These are phyloP conservation scores for Meandrina meandrites DNA, from an alignment of 92 coral and sea anemone genomes.

Conservation along the genomic window DNA sequence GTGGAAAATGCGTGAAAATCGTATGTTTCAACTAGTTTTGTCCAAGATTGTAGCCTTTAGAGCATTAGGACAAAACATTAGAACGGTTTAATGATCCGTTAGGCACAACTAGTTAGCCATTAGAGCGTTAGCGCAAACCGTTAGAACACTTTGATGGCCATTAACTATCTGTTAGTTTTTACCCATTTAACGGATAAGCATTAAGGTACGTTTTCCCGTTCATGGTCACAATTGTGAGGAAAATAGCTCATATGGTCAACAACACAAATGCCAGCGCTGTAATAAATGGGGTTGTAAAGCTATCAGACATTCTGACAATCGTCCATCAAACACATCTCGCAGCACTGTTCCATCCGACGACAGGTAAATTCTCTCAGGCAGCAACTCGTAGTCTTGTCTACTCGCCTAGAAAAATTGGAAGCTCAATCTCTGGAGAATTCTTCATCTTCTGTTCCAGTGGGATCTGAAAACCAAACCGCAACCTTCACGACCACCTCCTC, in stretches of 20 bases:
- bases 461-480: slow-evolving; percentile 1
- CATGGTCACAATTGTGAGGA: too few relatives aligned
- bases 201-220: too few relatives aligned
- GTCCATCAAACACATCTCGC: slow-evolving; percentile 12
- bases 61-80: too few relatives aligned
- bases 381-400: slow-evolving; percentile 38
- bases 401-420: slow-evolving; percentile 33
- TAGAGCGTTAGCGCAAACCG: too few relatives aligned
- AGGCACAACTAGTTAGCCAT: too few relatives aligned
- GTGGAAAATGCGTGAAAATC: too few relatives aligned
- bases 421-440: slow-evolving; percentile 13
- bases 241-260: slow-evolving; percentile 40
- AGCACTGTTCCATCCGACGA: slow-evolving; percentile 27
- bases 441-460: slow-evolving; percentile 18
- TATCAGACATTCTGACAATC: slow-evolving; percentile 27
- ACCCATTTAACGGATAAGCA: too few relatives aligned
- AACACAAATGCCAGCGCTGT: slow-evolving; percentile 47
- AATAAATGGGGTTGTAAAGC: slow-evolving; percentile 59
- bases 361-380: slow-evolving; percentile 26
- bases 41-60: too few relatives aligned
- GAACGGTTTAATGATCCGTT: too few relatives aligned
- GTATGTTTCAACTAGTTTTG: too few relatives aligned
- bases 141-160: too few relatives aligned
- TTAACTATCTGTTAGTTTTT: too few relatives aligned
- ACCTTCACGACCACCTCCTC: slow-evolving; percentile 10